A percentile compares a stretch with the other conserved stretches of the same genome.
These are phyloP conservation scores for Acrocephalus scirpaceus DNA, from an alignment of 2,797 vertebrate genomes.

Conservation along the genomic window DNA sequence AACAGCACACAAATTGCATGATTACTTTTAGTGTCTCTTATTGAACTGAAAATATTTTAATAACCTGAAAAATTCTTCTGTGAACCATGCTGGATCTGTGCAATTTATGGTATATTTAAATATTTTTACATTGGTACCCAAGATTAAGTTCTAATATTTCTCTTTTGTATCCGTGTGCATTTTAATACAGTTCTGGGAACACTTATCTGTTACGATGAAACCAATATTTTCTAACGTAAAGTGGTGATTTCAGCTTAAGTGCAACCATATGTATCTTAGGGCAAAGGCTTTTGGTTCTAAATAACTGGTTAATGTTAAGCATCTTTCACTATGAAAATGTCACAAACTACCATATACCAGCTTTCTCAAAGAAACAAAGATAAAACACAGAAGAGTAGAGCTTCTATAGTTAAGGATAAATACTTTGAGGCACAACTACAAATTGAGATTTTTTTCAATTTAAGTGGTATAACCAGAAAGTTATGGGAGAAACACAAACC, in stretches of 20 bases:
- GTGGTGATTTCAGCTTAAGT: slow-evolving; percentile 65
- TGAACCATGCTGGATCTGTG: slow-evolving; percentile 46
- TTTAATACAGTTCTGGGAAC: slow-evolving; percentile 70
- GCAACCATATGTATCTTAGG: slow-evolving; percentile 52
- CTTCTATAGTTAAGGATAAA: background rate
- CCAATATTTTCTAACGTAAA: slow-evolving; percentile 72
- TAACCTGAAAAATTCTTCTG: slow-evolving; percentile 65
- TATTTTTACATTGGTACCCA: slow-evolving; percentile 68
- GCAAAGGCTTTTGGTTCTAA: slow-evolving; percentile 31
- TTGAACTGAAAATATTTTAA: slow-evolving; percentile 70
- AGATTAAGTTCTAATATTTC: slow-evolving; percentile 72
- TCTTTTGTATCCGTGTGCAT: slow-evolving; percentile 47
- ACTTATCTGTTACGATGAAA: slow-evolving; percentile 74
- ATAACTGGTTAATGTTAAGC: slow-evolving; percentile 40
- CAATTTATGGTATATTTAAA: slow-evolving; percentile 70
- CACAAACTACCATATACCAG: background rate
- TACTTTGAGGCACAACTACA: background rate
- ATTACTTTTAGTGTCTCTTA: slow-evolving; percentile 46
- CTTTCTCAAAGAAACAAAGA: background rate
- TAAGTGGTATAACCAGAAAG: background rate
- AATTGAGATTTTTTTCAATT: background rate
- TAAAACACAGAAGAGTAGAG: background rate
- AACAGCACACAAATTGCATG: slow-evolving; percentile 45
- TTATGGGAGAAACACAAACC: background rate
- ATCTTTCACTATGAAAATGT: slow-evolving; percentile 19